Evolutionary conservation across 2,888 invertebrate genomes (phyloP).

Genomic region (Pheosia gnoma): DNA sequence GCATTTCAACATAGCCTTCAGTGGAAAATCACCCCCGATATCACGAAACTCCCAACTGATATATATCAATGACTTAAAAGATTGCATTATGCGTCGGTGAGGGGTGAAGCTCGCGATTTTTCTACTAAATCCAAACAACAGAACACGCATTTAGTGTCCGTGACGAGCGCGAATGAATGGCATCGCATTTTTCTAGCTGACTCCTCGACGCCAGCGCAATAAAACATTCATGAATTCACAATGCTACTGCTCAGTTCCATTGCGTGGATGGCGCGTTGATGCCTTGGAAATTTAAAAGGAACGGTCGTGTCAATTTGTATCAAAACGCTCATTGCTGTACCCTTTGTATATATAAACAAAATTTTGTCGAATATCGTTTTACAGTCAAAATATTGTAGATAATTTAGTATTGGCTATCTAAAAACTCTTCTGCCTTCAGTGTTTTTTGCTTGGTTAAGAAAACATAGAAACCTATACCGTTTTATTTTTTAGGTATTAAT

Average conservation of each 20-base stretch:
- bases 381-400: background rate
- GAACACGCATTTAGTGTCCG: slow-evolving; percentile 77
- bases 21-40: slow-evolving; percentile 13
- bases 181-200: slow-evolving; percentile 76
- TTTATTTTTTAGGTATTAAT: too few species aligned
- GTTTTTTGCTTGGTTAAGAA: background rate
- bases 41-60: slow-evolving; percentile 29
- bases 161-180: slow-evolving; percentile 78
- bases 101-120: slow-evolving; percentile 59
- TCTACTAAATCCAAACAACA: slow-evolving; percentile 74
- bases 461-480: too few species aligned
- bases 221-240: slow-evolving; percentile 80
- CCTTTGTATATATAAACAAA: slow-evolving; percentile 20
- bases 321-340: slow-evolving; percentile 39
- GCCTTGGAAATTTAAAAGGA: slow-evolving; percentile 54
- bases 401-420: background rate
- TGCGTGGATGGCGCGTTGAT: slow-evolving; percentile 56
- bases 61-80: slow-evolving; percentile 59
- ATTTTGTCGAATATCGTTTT: slow-evolving; percentile 2
- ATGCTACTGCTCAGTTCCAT: slow-evolving; percentile 67
- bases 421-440: background rate
- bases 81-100: slow-evolving; percentile 57
- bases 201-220: slow-evolving; percentile 70
- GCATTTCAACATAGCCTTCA: background rate
- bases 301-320: slow-evolving; percentile 49